phyloP scores from a whole-genome alignment of 2,113 vertebrate genomes.

The Antechinus stuartii region DNA sequence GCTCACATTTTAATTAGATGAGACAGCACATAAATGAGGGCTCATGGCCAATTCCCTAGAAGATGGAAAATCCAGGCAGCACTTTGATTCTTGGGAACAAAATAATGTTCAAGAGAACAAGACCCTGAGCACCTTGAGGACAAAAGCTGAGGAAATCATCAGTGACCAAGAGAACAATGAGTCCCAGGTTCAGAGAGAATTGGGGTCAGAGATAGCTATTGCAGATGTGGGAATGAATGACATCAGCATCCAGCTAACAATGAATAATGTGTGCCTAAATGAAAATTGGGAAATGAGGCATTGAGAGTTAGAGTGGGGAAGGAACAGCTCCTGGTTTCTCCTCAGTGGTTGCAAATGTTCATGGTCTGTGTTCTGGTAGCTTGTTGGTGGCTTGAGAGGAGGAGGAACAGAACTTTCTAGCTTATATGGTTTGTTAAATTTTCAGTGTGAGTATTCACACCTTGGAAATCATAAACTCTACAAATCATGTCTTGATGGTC shows the following conservation, averaged over 20 bases:
- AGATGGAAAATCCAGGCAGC: neutral
- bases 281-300: neutral
- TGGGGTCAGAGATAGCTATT: too few species aligned
- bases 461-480: neutral
- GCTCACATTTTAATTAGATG: neutral
- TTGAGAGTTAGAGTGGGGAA: neutral
- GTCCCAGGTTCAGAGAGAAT: neutral
- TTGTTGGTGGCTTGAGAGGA: neutral
- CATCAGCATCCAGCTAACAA: neutral
- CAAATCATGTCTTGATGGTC: neutral
- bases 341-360: neutral
- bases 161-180: neutral
- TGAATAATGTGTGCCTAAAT: neutral
- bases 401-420: neutral
- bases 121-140: neutral
- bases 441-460: neutral
- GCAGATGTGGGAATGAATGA: neutral
- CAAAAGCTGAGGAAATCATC: neutral
- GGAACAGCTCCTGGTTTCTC: neutral
- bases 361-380: neutral
- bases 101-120: neutral
- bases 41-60: neutral
- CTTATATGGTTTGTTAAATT: neutral
- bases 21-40: neutral
- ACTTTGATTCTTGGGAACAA: neutral